A percentile compares a stretch with the other conserved stretches of the same genome.
These are phyloP conservation scores for Gymnoscelis rufifasciata DNA, from an alignment of 2,888 invertebrate genomes.

Conservation along the genomic window DNA sequence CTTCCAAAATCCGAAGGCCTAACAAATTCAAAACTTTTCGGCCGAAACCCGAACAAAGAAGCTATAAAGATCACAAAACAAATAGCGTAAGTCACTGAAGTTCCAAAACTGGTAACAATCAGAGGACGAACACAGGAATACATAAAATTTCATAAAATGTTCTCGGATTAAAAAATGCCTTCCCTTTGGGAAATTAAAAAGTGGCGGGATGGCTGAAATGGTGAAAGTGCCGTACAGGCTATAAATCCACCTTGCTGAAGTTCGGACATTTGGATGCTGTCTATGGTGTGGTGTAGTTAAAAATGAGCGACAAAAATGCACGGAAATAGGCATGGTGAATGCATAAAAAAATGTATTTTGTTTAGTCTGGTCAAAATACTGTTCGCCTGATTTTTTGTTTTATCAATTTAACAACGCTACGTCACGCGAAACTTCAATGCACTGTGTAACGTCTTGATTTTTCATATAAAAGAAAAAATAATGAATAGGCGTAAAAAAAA, in stretches of 20 bases:
- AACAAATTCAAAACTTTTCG: conserved; percentile 28
- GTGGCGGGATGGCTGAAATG: conserved; percentile 33
- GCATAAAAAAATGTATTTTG: no score
- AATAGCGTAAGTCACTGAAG: conserved; percentile 31
- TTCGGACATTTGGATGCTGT: conserved; percentile 49
- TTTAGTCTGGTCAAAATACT: no score
- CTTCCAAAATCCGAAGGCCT: conserved; percentile 25
- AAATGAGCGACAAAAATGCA: neutral
- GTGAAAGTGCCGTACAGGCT: conserved; percentile 70
- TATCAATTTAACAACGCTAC: no score
- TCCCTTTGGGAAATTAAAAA: conserved; percentile 69
- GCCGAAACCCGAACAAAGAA: conserved; percentile 26
- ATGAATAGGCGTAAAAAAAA: no score
- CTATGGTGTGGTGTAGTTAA: conserved; percentile 36
- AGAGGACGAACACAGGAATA: conserved; percentile 47
- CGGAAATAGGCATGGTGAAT: no score
- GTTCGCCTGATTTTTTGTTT: no score
- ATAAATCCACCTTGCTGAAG: conserved; percentile 66
- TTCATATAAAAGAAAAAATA: no score
- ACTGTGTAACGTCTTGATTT: no score
- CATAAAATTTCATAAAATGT: conserved; percentile 68
- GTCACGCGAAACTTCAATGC: no score
- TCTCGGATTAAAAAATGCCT: conserved; percentile 68
- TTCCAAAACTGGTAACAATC: conserved; percentile 54
- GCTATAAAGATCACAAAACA: conserved; percentile 30